Percentiles rank a stretch among this genome's conserved stretches.
These are phyloP conservation scores for Avahi laniger DNA, from an alignment of 2,797 vertebrate genomes.

Conservation along the genomic window DNA sequence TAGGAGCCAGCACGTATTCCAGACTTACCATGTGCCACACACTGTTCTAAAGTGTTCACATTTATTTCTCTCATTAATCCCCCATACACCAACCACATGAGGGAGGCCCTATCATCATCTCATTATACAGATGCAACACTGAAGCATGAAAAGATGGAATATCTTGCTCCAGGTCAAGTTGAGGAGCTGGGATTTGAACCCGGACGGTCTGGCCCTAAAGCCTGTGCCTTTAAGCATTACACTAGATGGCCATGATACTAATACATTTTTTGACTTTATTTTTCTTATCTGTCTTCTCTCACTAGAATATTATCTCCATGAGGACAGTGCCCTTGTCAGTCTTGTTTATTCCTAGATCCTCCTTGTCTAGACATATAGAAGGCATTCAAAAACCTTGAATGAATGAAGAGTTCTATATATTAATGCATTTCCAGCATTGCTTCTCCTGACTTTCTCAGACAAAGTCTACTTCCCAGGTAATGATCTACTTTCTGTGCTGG, in stretches of 20 bases:
- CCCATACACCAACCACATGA: not conserved
- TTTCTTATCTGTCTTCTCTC: not conserved
- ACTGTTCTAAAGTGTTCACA: not conserved
- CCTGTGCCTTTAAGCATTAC: not conserved
- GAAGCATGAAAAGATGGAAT: not conserved
- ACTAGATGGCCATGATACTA: not conserved
- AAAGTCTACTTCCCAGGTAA: not conserved
- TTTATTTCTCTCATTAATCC: not conserved
- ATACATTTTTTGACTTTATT: not conserved
- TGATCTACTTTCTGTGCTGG: not conserved
- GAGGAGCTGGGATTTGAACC: not conserved
- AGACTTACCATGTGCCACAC: not conserved
- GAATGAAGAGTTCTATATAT: not conserved
- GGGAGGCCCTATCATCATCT: not conserved
- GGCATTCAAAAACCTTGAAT: not conserved
- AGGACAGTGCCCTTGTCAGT: not conserved
- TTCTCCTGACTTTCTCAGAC: not conserved
- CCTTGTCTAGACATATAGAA: slow-evolving; percentile 5
- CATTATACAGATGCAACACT: not conserved
- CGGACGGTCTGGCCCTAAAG: not conserved
- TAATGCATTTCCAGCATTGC: not conserved
- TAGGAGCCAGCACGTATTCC: not conserved
- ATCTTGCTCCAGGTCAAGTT: not conserved
- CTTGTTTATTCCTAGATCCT: not conserved
- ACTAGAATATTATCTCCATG: not conserved